phyloP scores from a whole-genome alignment of 2,113 vertebrate genomes.

The Dicerorhinus sumatrensis region DNA sequence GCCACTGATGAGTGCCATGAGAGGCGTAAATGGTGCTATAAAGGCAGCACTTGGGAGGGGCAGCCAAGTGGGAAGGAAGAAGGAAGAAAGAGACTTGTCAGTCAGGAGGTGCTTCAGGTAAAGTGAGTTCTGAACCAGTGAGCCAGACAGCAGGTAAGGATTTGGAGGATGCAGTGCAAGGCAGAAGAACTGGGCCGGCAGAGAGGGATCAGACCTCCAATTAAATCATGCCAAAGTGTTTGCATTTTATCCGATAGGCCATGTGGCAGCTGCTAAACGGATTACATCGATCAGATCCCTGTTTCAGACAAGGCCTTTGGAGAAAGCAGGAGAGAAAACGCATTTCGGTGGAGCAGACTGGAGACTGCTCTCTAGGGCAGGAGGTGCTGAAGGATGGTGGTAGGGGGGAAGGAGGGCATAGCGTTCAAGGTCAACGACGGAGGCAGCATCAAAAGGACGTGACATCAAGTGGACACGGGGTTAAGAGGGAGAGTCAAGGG shows the following conservation, averaged over 20 bases:
- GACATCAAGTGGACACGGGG: not conserved
- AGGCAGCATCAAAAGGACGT: not conserved
- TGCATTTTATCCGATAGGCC: not conserved
- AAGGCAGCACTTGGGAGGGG: not conserved
- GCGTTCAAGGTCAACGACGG: fast-evolving
- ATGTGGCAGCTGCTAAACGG: not conserved
- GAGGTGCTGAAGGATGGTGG: too few relatives aligned
- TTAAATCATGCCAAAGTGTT: not conserved
- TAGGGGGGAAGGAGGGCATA: not conserved
- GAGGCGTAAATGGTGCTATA: not conserved
- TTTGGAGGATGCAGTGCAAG: fast-evolving
- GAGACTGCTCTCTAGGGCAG: not conserved
- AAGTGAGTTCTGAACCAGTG: not conserved
- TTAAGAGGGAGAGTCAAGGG: not conserved
- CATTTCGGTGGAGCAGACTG: not conserved
- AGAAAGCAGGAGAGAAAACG: not conserved
- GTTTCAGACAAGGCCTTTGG: not conserved
- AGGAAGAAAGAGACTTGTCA: not conserved
- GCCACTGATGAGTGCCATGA: not conserved
- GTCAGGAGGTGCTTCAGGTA: not conserved
- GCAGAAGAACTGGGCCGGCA: not conserved
- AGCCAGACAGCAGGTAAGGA: not conserved
- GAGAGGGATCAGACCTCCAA: not conserved
- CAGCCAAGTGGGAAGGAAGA: fast-evolving
- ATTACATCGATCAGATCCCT: not conserved